Evolutionary conservation across 2,888 invertebrate genomes (phyloP).

Genomic region (Amblyjoppa fuscipennis): DNA sequence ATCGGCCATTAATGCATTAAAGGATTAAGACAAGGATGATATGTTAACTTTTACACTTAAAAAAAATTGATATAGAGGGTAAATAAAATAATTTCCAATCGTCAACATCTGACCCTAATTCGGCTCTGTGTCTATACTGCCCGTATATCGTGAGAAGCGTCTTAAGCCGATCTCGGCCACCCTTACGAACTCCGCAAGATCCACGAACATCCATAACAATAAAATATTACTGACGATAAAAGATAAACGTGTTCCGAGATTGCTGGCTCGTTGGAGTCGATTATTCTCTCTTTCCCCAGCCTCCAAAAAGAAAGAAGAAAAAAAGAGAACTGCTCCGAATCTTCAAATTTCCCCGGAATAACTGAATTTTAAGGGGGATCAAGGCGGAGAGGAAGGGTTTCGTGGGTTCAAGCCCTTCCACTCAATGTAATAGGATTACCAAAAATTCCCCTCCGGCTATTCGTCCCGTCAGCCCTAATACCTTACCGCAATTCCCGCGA

Average conservation of each 20-base stretch:
- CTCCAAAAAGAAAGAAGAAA: background rate
- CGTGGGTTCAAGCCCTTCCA: constrained; percentile 2
- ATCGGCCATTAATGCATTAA: no score
- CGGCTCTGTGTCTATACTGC: background rate
- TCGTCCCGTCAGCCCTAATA: background rate
- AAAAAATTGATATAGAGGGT: background rate
- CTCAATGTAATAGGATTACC: constrained; percentile 32
- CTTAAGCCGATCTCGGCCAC: background rate
- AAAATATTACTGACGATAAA: background rate
- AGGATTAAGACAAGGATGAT: no score
- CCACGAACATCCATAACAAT: constrained; percentile 7
- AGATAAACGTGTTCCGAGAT: background rate
- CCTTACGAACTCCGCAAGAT: background rate
- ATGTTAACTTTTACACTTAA: no score
- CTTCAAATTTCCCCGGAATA: background rate
- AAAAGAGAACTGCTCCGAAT: background rate
- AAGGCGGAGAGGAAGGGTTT: background rate
- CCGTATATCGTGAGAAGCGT: background rate
- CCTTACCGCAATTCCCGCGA: constrained; percentile 6
- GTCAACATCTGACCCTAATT: background rate
- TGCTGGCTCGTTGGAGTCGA: background rate
- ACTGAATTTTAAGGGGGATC: constrained; percentile 10
- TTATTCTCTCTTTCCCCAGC: background rate
- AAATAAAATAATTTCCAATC: background rate
- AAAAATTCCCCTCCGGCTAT: background rate